Conservation (phyloP, 2,888 invertebrate species). For the Metallyticus violacea region DNA sequence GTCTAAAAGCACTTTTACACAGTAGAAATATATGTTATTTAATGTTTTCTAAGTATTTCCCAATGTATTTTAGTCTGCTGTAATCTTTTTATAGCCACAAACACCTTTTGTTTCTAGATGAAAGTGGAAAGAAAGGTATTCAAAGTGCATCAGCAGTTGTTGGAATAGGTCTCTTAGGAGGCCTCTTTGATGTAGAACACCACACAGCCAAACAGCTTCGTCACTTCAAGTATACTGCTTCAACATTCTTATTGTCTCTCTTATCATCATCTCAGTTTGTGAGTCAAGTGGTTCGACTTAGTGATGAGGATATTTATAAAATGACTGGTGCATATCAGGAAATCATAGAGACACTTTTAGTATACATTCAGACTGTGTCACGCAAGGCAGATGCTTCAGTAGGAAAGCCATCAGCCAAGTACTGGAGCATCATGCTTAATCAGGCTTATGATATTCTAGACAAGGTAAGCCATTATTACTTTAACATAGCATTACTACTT, state of each 20-base stretch:
- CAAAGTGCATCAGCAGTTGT: not conserved
- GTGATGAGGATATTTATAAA: slow-evolving; percentile 47
- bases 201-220: slow-evolving; percentile 73
- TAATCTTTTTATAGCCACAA: too few relatives aligned
- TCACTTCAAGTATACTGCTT: slow-evolving; percentile 77
- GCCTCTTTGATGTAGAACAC: slow-evolving; percentile 61
- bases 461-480: slow-evolving; percentile 50
- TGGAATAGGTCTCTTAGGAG: slow-evolving; percentile 43
- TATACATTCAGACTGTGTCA: slow-evolving; percentile 64
- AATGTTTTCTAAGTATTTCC: too few relatives aligned
- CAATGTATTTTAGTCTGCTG: too few relatives aligned
- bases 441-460: slow-evolving; percentile 77
- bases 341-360: slow-evolving; percentile 65
- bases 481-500: not conserved
- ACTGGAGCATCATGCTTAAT: slow-evolving; percentile 79
- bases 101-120: not conserved
- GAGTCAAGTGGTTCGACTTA: slow-evolving; percentile 57
- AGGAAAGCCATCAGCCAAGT: slow-evolving; percentile 59
- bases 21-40: too few relatives aligned
- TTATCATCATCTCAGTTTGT: slow-evolving; percentile 68
- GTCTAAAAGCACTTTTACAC: too few relatives aligned
- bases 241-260: slow-evolving; percentile 70
- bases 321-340: slow-evolving; percentile 65
- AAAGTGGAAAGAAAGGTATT: not conserved
- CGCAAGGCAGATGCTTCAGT: slow-evolving; percentile 60